A percentile compares a stretch with the other conserved stretches of the same genome.
phyloP scores from a whole-genome alignment of 2,113 vertebrate species.

The Kobus ellipsiprymnus region DNA sequence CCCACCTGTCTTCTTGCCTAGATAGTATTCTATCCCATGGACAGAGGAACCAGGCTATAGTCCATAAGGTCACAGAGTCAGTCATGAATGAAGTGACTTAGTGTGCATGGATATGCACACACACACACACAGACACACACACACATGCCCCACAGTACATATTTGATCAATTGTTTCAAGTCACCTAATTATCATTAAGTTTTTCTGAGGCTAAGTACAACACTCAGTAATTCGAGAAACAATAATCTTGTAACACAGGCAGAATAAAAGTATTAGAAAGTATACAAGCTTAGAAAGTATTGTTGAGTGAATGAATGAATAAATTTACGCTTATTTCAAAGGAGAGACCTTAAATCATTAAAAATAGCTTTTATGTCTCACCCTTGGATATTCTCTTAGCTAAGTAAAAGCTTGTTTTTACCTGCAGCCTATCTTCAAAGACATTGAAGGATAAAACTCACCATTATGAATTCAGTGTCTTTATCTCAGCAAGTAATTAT shows the following conservation, averaged over 20 bases:
- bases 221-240: neutral
- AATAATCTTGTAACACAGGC: neutral
- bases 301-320: neutral
- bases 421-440: neutral
- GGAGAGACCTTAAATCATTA: neutral
- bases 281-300: neutral
- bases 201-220: neutral
- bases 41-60: neutral
- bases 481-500: neutral
- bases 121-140: neutral
- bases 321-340: conserved; percentile 2
- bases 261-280: neutral
- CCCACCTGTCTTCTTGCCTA: neutral
- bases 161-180: neutral
- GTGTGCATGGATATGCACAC: rapidly evolving
- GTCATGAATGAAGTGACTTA: neutral
- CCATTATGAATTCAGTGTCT: neutral
- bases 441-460: neutral
- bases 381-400: neutral
- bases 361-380: neutral
- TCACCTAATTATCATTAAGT: neutral
- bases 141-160: neutral
- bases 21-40: neutral
- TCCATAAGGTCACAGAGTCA: neutral
- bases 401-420: neutral